phyloP scores from a whole-genome alignment of 2,797 vertebrate genomes.

The Pseudochirops cupreus region DNA sequence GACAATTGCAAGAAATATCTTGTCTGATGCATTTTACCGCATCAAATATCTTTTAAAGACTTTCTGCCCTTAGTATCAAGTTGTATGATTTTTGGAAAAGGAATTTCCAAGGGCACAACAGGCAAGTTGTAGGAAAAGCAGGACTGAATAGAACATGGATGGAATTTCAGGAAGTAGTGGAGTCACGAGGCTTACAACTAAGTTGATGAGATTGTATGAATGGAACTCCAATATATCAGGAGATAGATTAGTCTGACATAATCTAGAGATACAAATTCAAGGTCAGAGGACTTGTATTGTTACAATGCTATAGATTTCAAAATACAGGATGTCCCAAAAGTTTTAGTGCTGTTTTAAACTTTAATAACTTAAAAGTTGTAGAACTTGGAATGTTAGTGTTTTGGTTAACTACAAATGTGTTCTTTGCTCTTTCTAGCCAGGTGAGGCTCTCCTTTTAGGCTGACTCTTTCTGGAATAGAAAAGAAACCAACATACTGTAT shows the following conservation, averaged over 20 bases:
- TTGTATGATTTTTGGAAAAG: neutral
- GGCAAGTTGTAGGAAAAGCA: neutral
- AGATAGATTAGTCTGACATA: neutral
- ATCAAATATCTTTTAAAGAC: neutral
- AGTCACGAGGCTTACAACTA: neutral
- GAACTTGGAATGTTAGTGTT: neutral
- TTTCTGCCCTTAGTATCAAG: neutral
- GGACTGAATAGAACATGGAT: neutral
- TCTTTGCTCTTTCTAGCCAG: slow-evolving; percentile 46
- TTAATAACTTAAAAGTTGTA: neutral
- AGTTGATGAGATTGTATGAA: neutral
- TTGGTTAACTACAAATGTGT: slow-evolving; percentile 33
- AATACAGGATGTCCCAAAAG: neutral
- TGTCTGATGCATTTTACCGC: neutral
- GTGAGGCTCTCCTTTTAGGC: slow-evolving; percentile 3
- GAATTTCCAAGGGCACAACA: neutral
- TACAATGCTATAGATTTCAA: neutral
- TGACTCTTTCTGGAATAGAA: slow-evolving; percentile 20
- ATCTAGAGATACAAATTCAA: neutral
- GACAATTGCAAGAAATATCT: neutral
- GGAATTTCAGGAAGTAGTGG: neutral
- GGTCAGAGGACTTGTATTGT: neutral
- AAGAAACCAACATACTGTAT: neutral
- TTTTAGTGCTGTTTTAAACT: neutral
- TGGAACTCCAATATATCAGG: neutral